Evolutionary conservation across 2,888 invertebrate species (phyloP).

Genomic region (Cosmorhoe ocellata): DNA sequence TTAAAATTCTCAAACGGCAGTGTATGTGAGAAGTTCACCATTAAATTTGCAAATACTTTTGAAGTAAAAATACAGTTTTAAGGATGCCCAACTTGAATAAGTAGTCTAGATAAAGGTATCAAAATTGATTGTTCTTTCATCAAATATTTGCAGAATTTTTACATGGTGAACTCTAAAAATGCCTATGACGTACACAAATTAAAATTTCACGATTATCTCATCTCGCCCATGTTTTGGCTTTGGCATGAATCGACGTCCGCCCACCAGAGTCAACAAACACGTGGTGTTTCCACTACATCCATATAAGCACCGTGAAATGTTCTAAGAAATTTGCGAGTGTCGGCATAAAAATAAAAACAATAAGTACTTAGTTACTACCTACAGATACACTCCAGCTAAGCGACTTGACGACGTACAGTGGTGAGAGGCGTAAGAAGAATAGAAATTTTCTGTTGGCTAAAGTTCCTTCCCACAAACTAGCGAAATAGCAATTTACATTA

Average conservation of each 20-base stretch:
- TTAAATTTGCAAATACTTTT: background rate
- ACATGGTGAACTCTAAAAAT: slow-evolving; percentile 6
- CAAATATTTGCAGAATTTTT: background rate
- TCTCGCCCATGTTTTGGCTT: slow-evolving; percentile 35
- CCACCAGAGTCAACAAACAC: slow-evolving; percentile 36
- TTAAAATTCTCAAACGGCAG: background rate
- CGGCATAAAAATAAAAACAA: slow-evolving; percentile 19
- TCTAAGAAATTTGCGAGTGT: slow-evolving; percentile 33
- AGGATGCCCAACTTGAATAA: too few relatives aligned
- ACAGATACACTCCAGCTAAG: too few relatives aligned
- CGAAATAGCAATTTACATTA: too few relatives aligned
- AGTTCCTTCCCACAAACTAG: too few relatives aligned
- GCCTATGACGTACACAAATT: slow-evolving; percentile 31
- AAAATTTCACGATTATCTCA: slow-evolving; percentile 42
- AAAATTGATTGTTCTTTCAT: slow-evolving; percentile 7
- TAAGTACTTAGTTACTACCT: too few relatives aligned
- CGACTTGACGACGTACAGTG: too few relatives aligned
- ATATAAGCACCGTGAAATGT: slow-evolving; percentile 22
- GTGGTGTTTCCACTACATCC: slow-evolving; percentile 29
- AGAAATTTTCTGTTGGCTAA: too few relatives aligned
- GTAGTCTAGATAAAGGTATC: too few relatives aligned
- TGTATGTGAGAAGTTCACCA: background rate
- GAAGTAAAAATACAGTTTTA: too few relatives aligned
- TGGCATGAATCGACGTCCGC: slow-evolving; percentile 35
- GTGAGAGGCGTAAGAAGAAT: too few relatives aligned